A percentile compares a stretch with the other conserved stretches of the same genome.
These are phyloP conservation scores for Apogon talboti DNA, from an alignment of 2,797 vertebrate species.

Conservation along the genomic window DNA sequence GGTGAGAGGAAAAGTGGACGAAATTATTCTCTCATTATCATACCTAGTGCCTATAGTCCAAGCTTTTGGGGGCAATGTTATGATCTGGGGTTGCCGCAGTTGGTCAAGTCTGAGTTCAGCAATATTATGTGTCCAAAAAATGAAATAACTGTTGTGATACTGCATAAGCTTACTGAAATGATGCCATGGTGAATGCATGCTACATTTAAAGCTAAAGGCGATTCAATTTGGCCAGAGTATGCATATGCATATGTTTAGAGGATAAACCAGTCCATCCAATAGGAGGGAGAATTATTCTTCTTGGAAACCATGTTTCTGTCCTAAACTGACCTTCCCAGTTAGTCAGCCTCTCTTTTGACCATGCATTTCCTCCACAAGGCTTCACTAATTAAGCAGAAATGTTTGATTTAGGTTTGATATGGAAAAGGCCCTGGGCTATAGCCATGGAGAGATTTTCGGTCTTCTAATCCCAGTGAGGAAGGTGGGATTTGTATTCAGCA, in stretches of 20 bases:
- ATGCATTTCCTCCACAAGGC: slow-evolving; percentile 3
- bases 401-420: slow-evolving; percentile 39
- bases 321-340: slow-evolving; percentile 8
- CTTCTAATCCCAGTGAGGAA: slow-evolving; percentile 32
- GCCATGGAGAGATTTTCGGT: slow-evolving; percentile 20
- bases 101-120: no score
- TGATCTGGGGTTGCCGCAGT: no score
- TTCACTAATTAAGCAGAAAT: slow-evolving; percentile 39
- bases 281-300: slow-evolving; percentile 13
- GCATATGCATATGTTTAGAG: not conserved
- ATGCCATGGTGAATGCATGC: no score
- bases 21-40: no score
- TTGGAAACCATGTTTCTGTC: slow-evolving; percentile 13
- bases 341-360: not conserved
- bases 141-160: no score
- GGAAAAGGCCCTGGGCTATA: slow-evolving; percentile 11
- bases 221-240: no score
- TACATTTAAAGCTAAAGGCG: no score
- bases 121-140: no score
- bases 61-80: no score
- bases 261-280: not conserved
- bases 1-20: no score
- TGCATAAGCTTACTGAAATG: no score
- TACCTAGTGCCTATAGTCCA: no score
- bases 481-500: slow-evolving; percentile 61